phyloP scores from a whole-genome alignment of 2,113 vertebrate species.

The Accipiter virgatus region DNA sequence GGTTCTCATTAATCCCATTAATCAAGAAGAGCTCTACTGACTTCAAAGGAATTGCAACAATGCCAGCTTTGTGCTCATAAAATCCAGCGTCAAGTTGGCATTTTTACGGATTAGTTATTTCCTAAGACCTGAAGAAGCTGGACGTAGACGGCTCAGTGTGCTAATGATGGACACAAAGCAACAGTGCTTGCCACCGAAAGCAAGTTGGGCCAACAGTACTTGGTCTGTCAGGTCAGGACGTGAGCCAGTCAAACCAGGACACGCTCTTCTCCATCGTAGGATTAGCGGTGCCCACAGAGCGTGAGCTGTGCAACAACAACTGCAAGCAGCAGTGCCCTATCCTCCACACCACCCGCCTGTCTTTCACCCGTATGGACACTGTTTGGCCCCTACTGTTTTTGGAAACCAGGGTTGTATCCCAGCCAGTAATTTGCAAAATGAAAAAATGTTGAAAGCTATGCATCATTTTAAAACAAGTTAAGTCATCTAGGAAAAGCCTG shows the following conservation, averaged over 20 bases:
- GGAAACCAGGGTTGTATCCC: not conserved
- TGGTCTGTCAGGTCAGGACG: not conserved
- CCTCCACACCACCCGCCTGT: accelerated
- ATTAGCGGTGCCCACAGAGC: not conserved
- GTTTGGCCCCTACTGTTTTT: not conserved
- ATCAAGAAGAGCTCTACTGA: not conserved
- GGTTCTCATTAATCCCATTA: not conserved
- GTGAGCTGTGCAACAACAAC: not conserved
- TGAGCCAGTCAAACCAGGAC: not conserved
- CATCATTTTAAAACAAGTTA: not conserved
- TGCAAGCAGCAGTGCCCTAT: not conserved
- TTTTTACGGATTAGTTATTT: not conserved
- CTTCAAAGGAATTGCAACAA: not conserved
- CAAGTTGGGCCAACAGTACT: not conserved
- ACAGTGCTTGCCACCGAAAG: not conserved
- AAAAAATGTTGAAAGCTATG: not conserved
- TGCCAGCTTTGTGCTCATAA: not conserved
- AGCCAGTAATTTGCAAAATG: not conserved
- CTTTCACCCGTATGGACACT: accelerated
- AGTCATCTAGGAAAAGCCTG: not conserved
- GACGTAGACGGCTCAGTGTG: not conserved
- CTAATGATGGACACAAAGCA: not conserved
- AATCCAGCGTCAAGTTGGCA: not conserved
- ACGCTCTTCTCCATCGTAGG: accelerated
- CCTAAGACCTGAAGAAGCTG: not conserved